These are phyloP conservation scores for Stenotaenia linearis DNA, from an alignment of 2,888 invertebrate genomes.

Conservation along the genomic window DNA sequence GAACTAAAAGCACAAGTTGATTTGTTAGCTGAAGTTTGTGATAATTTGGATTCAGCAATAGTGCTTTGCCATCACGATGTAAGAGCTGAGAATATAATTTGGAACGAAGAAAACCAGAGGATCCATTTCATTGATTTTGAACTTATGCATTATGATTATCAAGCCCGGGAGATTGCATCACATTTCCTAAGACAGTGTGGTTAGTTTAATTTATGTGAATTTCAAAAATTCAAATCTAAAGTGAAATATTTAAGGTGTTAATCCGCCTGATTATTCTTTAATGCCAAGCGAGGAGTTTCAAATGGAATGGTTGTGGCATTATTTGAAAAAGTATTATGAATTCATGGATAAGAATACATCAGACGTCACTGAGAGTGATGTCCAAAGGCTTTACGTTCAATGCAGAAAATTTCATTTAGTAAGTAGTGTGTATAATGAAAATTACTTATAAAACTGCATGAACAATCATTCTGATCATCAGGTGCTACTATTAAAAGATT, in stretches of 20 bases:
- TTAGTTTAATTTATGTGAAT: not conserved
- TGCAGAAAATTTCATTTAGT: not conserved
- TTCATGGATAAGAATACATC: not conserved
- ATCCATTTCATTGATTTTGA: slow-evolving; percentile 26
- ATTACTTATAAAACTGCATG: no score
- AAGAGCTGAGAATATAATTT: slow-evolving; percentile 29
- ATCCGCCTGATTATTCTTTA: not conserved
- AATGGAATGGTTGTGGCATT: slow-evolving; percentile 8
- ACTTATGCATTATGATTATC: not conserved
- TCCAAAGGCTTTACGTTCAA: not conserved
- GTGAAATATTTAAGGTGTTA: not conserved
- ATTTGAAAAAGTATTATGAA: slow-evolving; percentile 10
- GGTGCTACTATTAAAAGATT: no score
- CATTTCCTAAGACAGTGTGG: not conserved
- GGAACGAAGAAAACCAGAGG: not conserved
- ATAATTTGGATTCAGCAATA: not conserved
- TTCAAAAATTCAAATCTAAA: not conserved
- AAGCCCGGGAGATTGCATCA: not conserved
- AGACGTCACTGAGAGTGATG: not conserved
- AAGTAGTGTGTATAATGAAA: not conserved
- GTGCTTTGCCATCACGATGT: slow-evolving; percentile 19
- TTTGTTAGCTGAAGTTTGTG: not conserved
- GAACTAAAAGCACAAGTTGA: not conserved
- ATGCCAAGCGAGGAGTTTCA: slow-evolving; percentile 21
- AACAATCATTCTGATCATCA: no score